Evolutionary conservation across 2,888 invertebrate genomes (phyloP).

Genomic region (Ormyrus rosae): DNA sequence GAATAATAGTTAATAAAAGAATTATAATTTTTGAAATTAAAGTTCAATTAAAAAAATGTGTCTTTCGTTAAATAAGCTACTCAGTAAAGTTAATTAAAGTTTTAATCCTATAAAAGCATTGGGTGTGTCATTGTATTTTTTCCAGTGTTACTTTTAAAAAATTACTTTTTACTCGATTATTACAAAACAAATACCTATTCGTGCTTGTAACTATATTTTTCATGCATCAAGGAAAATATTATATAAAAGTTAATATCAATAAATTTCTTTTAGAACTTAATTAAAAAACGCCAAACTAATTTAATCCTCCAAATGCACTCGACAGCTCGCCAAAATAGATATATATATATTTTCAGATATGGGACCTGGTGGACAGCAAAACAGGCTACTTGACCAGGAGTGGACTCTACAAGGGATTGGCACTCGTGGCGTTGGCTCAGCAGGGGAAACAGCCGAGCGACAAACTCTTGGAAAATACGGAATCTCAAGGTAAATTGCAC

Average conservation of each 20-base stretch:
- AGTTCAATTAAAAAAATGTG: too few species aligned
- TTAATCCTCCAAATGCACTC: neutral
- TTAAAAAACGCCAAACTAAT: neutral
- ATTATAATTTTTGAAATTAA: too few species aligned
- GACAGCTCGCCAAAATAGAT: neutral
- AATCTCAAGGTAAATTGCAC: slow-evolving; percentile 70
- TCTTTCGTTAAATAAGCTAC: too few species aligned
- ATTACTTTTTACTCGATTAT: too few species aligned
- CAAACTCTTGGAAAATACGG: slow-evolving; percentile 78
- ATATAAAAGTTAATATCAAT: slow-evolving; percentile 7
- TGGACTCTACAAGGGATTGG: slow-evolving; percentile 79
- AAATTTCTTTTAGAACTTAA: neutral
- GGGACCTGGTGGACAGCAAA: slow-evolving; percentile 78
- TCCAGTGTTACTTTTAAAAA: too few species aligned
- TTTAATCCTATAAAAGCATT: too few species aligned
- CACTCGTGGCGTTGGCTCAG: slow-evolving; percentile 79
- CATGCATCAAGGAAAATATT: neutral
- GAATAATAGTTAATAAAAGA: too few species aligned
- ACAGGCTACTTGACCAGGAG: slow-evolving; percentile 77
- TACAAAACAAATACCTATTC: too few species aligned
- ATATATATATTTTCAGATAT: slow-evolving; percentile 71
- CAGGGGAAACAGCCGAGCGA: slow-evolving; percentile 78
- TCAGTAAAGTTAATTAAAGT: too few species aligned
- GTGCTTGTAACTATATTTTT: neutral
- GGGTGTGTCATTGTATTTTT: too few species aligned